Percentiles rank a stretch among this genome's conserved stretches.
Conservation (phyloP, 2,797 vertebrate genomes). For the Falco biarmicus region DNA sequence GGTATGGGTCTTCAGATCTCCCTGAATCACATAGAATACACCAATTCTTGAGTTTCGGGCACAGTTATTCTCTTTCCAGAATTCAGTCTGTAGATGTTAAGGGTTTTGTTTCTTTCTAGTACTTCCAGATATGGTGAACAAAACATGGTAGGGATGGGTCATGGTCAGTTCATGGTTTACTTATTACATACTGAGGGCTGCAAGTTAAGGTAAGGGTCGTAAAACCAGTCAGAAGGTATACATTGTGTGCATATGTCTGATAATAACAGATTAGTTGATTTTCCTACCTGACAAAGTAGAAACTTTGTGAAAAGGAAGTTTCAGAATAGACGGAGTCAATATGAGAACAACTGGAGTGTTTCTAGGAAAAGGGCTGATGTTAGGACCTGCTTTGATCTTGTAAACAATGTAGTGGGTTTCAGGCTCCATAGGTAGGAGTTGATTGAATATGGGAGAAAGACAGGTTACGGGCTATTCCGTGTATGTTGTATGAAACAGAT, state of each 20-base stretch:
- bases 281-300: neutral
- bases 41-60: neutral
- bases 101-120: neutral
- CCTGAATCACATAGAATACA: neutral
- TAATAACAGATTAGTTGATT: neutral
- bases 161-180: neutral
- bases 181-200: neutral
- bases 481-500: neutral
- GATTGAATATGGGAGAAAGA: neutral
- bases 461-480: neutral
- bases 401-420: neutral
- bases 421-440: neutral
- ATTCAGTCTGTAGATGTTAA: neutral
- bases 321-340: neutral
- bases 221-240: neutral
- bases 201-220: neutral
- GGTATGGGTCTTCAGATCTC: neutral
- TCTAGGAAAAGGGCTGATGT: neutral
- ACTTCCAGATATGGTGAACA: neutral
- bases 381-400: neutral
- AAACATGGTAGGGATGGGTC: neutral
- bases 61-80: neutral
- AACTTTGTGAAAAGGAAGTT: neutral
- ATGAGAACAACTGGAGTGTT: neutral
- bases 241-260: neutral